Conservation (phyloP, 2,113 vertebrate species). For the Climacteris rufus region DNA sequence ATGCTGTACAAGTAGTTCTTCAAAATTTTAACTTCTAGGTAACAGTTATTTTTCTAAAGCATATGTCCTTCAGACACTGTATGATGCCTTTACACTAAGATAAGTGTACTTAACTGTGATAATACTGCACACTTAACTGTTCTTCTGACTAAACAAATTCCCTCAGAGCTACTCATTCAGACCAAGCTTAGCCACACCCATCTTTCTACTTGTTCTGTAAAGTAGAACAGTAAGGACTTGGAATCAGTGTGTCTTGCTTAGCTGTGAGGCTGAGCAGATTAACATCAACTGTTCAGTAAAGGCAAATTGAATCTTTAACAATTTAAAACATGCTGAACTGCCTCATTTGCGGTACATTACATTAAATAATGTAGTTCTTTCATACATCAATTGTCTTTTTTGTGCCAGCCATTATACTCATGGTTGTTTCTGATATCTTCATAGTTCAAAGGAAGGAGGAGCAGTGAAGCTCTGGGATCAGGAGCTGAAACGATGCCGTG, state of each 20-base stretch:
- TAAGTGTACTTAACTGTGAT: too few species aligned
- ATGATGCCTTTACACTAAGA: neutral
- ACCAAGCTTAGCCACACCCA: neutral
- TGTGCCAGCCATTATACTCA: neutral
- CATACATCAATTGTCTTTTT: neutral
- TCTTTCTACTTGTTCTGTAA: neutral
- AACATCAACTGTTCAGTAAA: neutral
- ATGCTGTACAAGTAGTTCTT: neutral
- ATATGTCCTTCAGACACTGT: neutral
- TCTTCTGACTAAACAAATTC: neutral
- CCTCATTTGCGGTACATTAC: neutral
- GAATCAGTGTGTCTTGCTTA: neutral
- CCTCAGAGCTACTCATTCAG: neutral
- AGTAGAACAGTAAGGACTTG: neutral
- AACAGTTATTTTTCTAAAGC: neutral
- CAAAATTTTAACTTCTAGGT: neutral
- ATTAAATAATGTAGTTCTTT: neutral
- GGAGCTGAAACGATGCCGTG: slow-evolving; percentile 91
- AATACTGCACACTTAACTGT: neutral
- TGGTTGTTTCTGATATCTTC: neutral
- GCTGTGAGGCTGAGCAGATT: neutral
- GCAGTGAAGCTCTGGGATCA: slow-evolving; percentile 97
- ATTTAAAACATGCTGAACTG: neutral
- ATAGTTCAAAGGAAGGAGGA: slow-evolving; percentile 94
- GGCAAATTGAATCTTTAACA: neutral